Base-by-base conservation (phyloP, 2,888 invertebrate genomes). In the Adineta ricciae region DNA sequence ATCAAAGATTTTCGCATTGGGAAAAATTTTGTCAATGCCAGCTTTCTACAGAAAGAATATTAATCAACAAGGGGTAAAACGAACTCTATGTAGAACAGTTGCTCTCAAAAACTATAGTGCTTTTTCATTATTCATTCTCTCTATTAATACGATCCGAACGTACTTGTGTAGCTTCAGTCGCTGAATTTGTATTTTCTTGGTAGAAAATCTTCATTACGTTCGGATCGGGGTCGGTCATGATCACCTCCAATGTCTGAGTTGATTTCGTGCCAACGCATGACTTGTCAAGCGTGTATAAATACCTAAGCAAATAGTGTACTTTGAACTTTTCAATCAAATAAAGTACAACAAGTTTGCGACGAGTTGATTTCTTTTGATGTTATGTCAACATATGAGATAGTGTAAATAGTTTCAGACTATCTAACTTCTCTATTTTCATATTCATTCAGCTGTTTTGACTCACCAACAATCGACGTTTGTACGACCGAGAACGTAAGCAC, bases 211-310 rank as follows among this genome's bases (percentile, higher is more conserved):
- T 92, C 96, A 98, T 97, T 85, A 96, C 93, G 83, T 94, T 93
- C 0, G 94, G 94, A 91, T 97, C 96, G 87, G 99, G 92, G 90
- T 96, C 95, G 73, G 96, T 95, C 98, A 99, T 99, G 85, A 98
- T 93, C 87, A 97, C 95, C 92, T 99, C 99, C 88, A 99, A 93
- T 82, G 98, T 98, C 92, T 99, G 97, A 92, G 99, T 98, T 0
- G 96, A 94, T 89, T 95, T 94, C 27, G 89, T 87, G 50, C 90
- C 89, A 27, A 88, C 88, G 82, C 88, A 89, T 41, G 85, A 27
- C 83, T 88, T 88, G 87, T 95, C 93, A 88, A 96, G 92, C 2
- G 97, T 96, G 92, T 97, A 99, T 87, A 99, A 92, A 90, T 97
- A 96, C 89, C 90, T 90, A 86, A 84, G 86, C 19, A 82, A 84